phyloP scores from a whole-genome alignment of 2,888 invertebrate genomes.

The Nomada flava region DNA sequence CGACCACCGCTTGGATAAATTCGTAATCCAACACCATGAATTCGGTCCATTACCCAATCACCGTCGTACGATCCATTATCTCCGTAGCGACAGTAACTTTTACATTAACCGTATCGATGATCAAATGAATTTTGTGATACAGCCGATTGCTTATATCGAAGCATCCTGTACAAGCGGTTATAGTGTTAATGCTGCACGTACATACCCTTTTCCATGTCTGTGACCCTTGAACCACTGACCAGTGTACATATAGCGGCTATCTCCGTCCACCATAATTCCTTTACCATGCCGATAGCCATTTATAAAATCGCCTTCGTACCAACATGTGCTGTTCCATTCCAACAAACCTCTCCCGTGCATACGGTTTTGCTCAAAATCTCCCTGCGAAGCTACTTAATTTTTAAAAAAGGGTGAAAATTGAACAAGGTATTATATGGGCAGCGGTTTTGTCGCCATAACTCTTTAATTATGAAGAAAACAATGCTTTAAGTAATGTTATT shows the following conservation, averaged over 20 bases:
- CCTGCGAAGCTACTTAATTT: slow-evolving; percentile 82
- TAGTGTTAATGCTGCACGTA: not conserved
- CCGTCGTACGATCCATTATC: slow-evolving; percentile 83
- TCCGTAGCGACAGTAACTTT: slow-evolving; percentile 75
- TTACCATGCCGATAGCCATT: slow-evolving; percentile 85
- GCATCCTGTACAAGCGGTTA: not conserved
- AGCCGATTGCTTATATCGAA: not conserved
- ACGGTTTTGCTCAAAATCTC: slow-evolving; percentile 86
- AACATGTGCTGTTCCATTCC: slow-evolving; percentile 86
- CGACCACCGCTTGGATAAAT: slow-evolving; percentile 85
- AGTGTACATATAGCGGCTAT: slow-evolving; percentile 77
- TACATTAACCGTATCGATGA: not conserved
- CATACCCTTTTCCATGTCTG: slow-evolving; percentile 83
- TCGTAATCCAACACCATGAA: slow-evolving; percentile 86
- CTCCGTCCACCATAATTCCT: slow-evolving; percentile 76
- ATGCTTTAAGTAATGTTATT: too few species aligned
- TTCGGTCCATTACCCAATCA: slow-evolving; percentile 81
- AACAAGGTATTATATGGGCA: too few species aligned
- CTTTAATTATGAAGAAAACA: too few species aligned
- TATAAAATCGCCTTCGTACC: slow-evolving; percentile 87
- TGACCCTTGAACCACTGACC: slow-evolving; percentile 83
- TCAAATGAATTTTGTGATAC: not conserved
- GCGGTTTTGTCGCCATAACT: too few species aligned
- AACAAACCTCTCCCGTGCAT: slow-evolving; percentile 86
- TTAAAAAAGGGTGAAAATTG: not conserved